Percentiles rank a stretch among this genome's conserved stretches.
Evolutionary conservation across 2,113 vertebrate species (phyloP).

Genomic region (Tapirus terrestris): DNA sequence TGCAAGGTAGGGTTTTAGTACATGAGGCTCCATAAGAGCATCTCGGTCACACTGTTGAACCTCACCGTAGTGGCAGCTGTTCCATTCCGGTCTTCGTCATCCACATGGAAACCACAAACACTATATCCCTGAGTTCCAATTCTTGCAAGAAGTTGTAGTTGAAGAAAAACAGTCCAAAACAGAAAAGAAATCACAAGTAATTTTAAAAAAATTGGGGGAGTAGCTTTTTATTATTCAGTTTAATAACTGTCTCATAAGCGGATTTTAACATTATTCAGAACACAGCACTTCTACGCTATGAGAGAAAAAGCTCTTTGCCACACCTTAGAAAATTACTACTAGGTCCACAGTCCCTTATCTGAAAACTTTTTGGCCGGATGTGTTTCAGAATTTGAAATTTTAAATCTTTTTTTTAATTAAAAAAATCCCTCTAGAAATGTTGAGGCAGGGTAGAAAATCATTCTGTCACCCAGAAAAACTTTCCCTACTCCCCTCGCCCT

Average conservation of each 20-base stretch:
- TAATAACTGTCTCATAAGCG: not conserved
- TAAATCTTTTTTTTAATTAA: not conserved
- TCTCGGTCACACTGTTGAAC: not conserved
- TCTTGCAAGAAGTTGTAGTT: not conserved
- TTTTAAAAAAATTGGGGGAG: not conserved
- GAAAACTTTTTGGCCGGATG: not conserved
- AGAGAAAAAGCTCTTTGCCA: not conserved
- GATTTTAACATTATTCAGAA: not conserved
- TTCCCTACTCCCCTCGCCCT: not conserved
- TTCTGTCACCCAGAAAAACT: not conserved
- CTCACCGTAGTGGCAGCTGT: accelerated
- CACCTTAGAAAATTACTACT: not conserved
- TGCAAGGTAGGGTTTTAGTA: not conserved
- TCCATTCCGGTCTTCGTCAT: not conserved
- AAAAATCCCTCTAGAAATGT: not conserved
- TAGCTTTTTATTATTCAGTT: not conserved
- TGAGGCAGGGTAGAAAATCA: not conserved
- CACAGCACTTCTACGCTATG: not conserved
- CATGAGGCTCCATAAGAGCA: accelerated
- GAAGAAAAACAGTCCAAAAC: not conserved
- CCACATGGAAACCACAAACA: not conserved
- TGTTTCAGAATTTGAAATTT: not conserved
- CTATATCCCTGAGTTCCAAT: not conserved
- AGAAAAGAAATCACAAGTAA: not conserved
- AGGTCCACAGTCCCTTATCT: not conserved